These are phyloP conservation scores for Tursiops truncatus DNA, from an alignment of 2,113 vertebrate species.

Conservation along the genomic window DNA sequence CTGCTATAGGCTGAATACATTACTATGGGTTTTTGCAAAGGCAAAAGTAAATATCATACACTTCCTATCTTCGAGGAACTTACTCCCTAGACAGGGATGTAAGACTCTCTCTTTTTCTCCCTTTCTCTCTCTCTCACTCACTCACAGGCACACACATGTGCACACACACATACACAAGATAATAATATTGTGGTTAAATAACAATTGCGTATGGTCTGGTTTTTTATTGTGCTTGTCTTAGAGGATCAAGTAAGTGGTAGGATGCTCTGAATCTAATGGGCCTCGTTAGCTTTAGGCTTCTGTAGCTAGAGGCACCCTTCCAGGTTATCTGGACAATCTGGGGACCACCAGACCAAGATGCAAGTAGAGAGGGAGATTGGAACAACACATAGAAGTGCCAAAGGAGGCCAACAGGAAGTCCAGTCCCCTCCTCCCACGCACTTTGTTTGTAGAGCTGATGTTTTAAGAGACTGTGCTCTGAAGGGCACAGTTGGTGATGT, in stretches of 20 bases:
- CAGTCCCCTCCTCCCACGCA: accelerated
- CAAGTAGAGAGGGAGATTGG: background rate
- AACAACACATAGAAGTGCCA: background rate
- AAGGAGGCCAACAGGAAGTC: background rate
- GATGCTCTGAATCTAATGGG: background rate
- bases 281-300: background rate
- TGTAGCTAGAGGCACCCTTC: background rate
- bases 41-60: background rate
- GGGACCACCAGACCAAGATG: background rate
- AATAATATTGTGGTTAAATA: background rate
- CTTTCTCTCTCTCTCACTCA: background rate
- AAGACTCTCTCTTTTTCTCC: background rate
- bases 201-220: background rate
- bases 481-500: background rate
- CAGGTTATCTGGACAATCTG: background rate
- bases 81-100: background rate
- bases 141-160: background rate
- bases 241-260: background rate
- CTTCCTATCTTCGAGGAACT: background rate
- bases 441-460: background rate
- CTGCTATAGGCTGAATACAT: background rate
- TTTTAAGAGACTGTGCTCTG: background rate
- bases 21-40: background rate
- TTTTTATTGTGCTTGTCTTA: background rate
- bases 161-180: background rate